These are phyloP conservation scores for Neosilurus hyrtlii DNA, from an alignment of 2,797 vertebrate species.

Conservation along the genomic window DNA sequence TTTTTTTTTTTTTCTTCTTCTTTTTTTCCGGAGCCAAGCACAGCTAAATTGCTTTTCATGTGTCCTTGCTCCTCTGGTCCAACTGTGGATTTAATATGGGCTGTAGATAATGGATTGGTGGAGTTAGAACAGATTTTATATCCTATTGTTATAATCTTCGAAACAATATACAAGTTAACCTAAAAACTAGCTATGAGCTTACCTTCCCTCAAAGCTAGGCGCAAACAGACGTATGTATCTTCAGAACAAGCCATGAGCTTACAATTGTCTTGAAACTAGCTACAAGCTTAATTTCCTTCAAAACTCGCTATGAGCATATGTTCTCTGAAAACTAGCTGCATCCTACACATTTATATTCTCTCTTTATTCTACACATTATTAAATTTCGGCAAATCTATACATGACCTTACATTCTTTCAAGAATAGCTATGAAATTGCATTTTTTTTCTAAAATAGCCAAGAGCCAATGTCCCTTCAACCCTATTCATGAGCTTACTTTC, in stretches of 20 bases:
- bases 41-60: conserved; percentile 60
- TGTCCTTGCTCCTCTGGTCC: conserved; percentile 43
- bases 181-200: neutral
- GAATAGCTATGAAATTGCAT: neutral
- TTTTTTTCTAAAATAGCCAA: neutral
- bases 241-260: too few relatives aligned
- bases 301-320: too few relatives aligned
- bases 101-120: conserved; percentile 4
- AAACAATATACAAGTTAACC: neutral
- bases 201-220: neutral
- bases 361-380: too few relatives aligned
- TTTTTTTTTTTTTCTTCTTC: conserved; percentile 20
- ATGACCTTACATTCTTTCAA: too few relatives aligned
- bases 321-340: too few relatives aligned
- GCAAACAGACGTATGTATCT: too few relatives aligned
- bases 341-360: neutral
- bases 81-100: conserved; percentile 18
- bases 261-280: too few relatives aligned
- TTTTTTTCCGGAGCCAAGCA: conserved; percentile 50
- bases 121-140: neutral
- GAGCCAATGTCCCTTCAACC: neutral
- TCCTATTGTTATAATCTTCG: neutral
- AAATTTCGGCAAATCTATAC: neutral
- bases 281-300: too few relatives aligned
- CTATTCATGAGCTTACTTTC: neutral